Evolutionary conservation across 2,888 invertebrate species (phyloP), one percentile per base, ranked within the genome.

Genomic region (Euzophera pinguis): DNA sequence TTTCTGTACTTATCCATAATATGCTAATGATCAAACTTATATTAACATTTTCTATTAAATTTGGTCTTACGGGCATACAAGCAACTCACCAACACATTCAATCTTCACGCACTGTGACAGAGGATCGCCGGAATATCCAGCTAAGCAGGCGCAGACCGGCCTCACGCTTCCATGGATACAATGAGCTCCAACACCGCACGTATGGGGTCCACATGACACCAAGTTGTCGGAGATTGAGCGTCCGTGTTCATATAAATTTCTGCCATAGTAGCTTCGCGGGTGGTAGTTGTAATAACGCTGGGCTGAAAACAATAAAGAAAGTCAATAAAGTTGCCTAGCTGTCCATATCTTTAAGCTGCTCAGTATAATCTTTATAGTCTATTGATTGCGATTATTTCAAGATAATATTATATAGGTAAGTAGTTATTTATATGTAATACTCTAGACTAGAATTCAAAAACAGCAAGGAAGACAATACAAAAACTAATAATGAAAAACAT

Each of bases 51-150:
- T 2, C 2, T 22, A 22, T 22, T 3, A 22, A 22, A 22, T 2
- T 22, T 29, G 29, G 9, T 29, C 13, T 6, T 34, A 13, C 13
- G 27, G 12, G 12, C 13, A 48, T 8, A 16, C 13, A 29, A 38
- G 16, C 41, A 32, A 83, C 91, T 89, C 68, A 94, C 94, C 92
- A 65, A 93, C 81, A 70, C 95, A 95, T 71, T 95, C 95, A 48
- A 94, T 94, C 60, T 93, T 92, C 66, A 92, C 91, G 75, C 97
- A 97, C 62, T 92, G 91, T 0, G 91, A 88, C 55, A 95, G 83
- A 0, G 97, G 96, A 80, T 96, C 96, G 29, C 96, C 97, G 61
- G 94, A 94, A 77, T 96, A 93, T 0, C 96, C 94, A 8, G 95
- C 93, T 60, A 95, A 89, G 66, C 96, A 96, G 17, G 95, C 95